These are phyloP conservation scores for Bambusicola thoracicus DNA, from an alignment of 2,113 vertebrate genomes.

Conservation along the genomic window DNA sequence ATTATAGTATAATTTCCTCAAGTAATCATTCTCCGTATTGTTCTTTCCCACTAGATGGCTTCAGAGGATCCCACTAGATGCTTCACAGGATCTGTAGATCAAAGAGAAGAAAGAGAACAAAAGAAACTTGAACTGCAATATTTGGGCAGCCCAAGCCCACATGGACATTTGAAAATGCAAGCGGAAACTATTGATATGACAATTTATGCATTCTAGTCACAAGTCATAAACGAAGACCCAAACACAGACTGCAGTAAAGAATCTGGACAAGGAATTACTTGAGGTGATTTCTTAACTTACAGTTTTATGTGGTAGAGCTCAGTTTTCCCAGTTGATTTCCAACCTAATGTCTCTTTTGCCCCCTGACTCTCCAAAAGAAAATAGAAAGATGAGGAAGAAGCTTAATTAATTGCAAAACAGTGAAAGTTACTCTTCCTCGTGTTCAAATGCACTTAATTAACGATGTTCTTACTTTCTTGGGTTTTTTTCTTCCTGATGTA, in stretches of 20 bases:
- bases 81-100: not conserved
- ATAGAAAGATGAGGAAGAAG: not conserved
- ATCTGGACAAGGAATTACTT: not conserved
- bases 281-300: not conserved
- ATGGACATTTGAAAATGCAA: not conserved
- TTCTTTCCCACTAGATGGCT: not conserved
- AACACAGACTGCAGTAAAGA: not conserved
- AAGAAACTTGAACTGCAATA: not conserved
- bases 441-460: not conserved
- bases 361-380: not conserved
- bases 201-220: not conserved
- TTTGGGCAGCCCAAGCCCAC: not conserved
- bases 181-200: not conserved
- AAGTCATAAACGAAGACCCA: not conserved
- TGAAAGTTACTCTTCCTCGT: not conserved
- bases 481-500: not conserved
- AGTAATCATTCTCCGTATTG: not conserved
- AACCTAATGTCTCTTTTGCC: not conserved
- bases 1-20: not conserved
- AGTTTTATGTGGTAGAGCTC: not conserved
- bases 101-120: not conserved
- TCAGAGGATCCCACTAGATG: too few species aligned
- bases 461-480: not conserved
- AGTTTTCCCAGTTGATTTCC: not conserved
- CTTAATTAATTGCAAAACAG: not conserved